Evolutionary conservation across 2,888 invertebrate genomes (phyloP).

Genomic region (Cerastoderma edule): DNA sequence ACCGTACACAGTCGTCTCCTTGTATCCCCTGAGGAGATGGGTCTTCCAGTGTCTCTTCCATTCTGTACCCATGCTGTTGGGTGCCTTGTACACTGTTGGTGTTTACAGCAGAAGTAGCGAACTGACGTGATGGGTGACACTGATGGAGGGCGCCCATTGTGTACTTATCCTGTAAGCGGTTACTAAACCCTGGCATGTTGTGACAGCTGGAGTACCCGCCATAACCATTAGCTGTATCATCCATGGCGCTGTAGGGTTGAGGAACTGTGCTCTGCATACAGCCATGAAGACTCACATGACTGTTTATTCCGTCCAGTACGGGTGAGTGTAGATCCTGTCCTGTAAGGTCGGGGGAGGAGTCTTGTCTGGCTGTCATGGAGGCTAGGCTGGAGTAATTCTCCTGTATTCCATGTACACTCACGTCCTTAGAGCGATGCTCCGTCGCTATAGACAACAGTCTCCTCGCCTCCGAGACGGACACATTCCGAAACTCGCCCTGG

Average conservation of each 20-base stretch:
- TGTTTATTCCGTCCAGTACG: slow-evolving; percentile 36
- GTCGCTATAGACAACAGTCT: slow-evolving; percentile 33
- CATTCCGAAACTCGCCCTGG: slow-evolving; percentile 35
- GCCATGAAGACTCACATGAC: slow-evolving; percentile 45
- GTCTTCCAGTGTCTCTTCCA: slow-evolving; percentile 18
- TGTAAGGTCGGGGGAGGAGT: slow-evolving; percentile 2
- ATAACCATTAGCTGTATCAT: neutral
- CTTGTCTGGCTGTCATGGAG: neutral
- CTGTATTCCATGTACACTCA: slow-evolving; percentile 44
- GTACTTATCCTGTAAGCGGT: slow-evolving; percentile 49
- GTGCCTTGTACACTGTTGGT: slow-evolving; percentile 39
- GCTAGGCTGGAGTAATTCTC: slow-evolving; percentile 24
- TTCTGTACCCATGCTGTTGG: slow-evolving; percentile 27
- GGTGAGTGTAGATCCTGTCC: slow-evolving; percentile 31
- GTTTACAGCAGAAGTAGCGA: slow-evolving; percentile 19
- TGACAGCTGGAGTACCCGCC: slow-evolving; percentile 44
- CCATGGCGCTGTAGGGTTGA: slow-evolving; percentile 1
- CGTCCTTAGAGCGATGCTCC: slow-evolving; percentile 43
- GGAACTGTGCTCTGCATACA: slow-evolving; percentile 52
- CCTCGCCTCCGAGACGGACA: slow-evolving; percentile 36
- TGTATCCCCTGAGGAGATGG: slow-evolving; percentile 79
- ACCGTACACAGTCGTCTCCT: slow-evolving; percentile 77
- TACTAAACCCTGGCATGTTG: slow-evolving; percentile 46
- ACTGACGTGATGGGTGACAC: slow-evolving; percentile 48
- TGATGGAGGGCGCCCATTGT: slow-evolving; percentile 25